Evolutionary conservation across 2,797 vertebrate genomes (phyloP), one percentile per base, ranked within the genome.

Genomic region (Hyperoplus lanceolatus): DNA sequence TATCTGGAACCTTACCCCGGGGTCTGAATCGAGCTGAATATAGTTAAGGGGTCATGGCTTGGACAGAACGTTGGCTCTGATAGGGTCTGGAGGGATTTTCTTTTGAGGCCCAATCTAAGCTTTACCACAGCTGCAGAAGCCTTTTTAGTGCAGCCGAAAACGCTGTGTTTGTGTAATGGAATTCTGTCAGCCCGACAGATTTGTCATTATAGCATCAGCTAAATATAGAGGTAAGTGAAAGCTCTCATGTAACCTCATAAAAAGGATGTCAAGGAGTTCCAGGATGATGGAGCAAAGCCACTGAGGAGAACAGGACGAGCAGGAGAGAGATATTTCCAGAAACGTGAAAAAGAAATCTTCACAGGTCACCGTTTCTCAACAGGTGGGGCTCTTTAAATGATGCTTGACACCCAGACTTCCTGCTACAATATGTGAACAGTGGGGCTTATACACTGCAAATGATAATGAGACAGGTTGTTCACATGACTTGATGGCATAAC

Each of bases 201-300:
- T 87, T 49, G 80, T 90, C 89, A 86, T 88, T 87, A 86, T 77
- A 67, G 74, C 75, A 75, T 86, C 54, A 77, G 71, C 82, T 89
- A 87, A 91, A 84, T 86, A 90, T 89, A 91, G 79, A 89, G 62
- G 54, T 62, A 53, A 87, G 83, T 75, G 75, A 78, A 29, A 78
- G 76, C 83, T 81, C 77, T 82, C 77, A 73, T 59, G 67, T 87
- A 87, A 91, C 90, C 87, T 90, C 73, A 67, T 75, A 81, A 89
- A 92, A 86, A 87, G 76, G 86, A 87, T 90, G 87, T 91, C 90
- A 92, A 87, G 87, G 89, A 85, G 90, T 89, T 90, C 87, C 77
- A 85, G 83, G 85, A 89, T 83, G 79, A 85, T 71, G 70, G 56
- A 81, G 76, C 45, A 75, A 83, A 84, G 63, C 62, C 18, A 3